These are phyloP conservation scores for Pedicia rivosa DNA, from an alignment of 2,888 invertebrate species.

Conservation along the genomic window DNA sequence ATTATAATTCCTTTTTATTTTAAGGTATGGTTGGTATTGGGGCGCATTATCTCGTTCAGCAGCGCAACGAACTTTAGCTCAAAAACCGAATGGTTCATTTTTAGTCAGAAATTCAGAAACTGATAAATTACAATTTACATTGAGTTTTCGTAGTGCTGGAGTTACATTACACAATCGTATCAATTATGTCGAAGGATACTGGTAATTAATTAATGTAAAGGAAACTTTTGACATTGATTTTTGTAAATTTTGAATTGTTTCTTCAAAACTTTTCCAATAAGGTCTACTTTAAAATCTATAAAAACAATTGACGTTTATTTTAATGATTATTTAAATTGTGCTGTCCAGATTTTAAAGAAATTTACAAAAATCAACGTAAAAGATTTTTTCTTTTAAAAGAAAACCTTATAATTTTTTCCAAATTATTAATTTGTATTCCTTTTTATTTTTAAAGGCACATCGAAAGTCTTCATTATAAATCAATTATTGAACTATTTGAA, in stretches of 20 bases:
- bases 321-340: not conserved
- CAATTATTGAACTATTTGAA: conserved; percentile 55
- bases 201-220: conserved; percentile 17
- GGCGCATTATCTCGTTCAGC: conserved; percentile 56
- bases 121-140: conserved; percentile 48
- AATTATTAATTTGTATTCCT: not conserved
- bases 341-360: no score
- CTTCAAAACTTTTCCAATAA: no score
- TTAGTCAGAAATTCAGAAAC: conserved; percentile 64
- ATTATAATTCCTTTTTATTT: conserved; percentile 8
- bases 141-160: conserved; percentile 55
- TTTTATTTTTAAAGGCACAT: conserved; percentile 20
- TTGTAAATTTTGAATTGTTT: not conserved
- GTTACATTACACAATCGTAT: conserved; percentile 58
- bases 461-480: conserved; percentile 28
- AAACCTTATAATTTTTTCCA: not conserved
- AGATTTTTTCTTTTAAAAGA: not conserved
- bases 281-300: no score
- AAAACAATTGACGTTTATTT: no score
- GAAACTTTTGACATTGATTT: not conserved
- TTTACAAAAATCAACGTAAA: no score
- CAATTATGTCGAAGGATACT: conserved; percentile 41
- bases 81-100: conserved; percentile 60
- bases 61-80: conserved; percentile 50
- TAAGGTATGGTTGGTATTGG: conserved; percentile 60